Conservation (phyloP, 2,113 vertebrate genomes). For the Lagopus muta region DNA sequence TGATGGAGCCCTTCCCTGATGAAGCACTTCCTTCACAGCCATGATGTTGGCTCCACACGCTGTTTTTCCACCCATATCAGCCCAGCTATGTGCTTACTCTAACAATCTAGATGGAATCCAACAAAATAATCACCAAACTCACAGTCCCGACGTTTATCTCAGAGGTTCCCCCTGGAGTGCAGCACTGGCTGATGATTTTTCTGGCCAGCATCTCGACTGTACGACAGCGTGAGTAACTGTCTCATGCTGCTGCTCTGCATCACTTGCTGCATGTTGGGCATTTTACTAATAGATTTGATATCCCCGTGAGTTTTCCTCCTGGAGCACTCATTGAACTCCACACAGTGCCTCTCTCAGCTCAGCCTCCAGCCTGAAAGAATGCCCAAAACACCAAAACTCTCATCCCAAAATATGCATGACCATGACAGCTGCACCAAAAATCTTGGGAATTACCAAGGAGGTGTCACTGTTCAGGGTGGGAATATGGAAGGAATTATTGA, state of each 20-base stretch:
- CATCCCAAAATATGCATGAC: background rate
- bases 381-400: background rate
- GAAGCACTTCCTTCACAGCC: background rate
- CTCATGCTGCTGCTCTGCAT: background rate
- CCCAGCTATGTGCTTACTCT: background rate
- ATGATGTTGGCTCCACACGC: background rate
- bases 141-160: conserved; percentile 37
- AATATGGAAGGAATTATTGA: conserved; percentile 39
- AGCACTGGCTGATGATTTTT: background rate
- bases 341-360: background rate
- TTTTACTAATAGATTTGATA: background rate
- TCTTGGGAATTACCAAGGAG: conserved; percentile 30
- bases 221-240: background rate
- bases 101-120: background rate
- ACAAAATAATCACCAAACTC: background rate
- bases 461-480: background rate
- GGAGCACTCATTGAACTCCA: background rate
- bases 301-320: background rate
- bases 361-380: background rate
- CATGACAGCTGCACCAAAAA: conserved; percentile 9
- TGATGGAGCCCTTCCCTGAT: background rate
- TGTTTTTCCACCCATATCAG: conserved; percentile 26
- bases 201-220: background rate
- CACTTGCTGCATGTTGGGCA: background rate
- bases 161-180: background rate